Evolutionary conservation across 2,113 vertebrate species (phyloP).

Genomic region (Leucoraja erinaceus): DNA sequence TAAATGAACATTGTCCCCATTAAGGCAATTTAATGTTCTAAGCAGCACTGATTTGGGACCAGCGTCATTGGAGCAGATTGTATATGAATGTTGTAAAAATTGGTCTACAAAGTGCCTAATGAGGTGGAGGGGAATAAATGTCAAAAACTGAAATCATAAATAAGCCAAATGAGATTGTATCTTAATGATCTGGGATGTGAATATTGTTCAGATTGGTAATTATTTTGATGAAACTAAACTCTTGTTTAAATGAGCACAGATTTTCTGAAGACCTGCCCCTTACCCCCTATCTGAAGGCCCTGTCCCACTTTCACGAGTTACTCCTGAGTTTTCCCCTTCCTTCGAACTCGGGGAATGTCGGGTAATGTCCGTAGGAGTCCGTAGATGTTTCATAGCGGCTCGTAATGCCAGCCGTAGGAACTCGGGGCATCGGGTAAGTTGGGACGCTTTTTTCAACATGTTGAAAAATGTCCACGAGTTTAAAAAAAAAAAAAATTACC

Average conservation of each 20-base stretch:
- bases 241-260: not conserved
- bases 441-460: no score
- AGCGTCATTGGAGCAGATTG: not conserved
- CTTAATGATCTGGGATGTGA: not conserved
- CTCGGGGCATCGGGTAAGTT: no score
- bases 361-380: no score
- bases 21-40: not conserved
- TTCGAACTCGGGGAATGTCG: no score
- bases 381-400: no score
- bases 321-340: no score
- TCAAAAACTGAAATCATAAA: not conserved
- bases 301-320: no score
- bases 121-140: not conserved
- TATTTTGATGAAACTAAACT: not conserved
- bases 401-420: no score
- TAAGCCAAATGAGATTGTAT: not conserved
- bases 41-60: not conserved
- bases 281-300: not conserved
- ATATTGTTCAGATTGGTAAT: not conserved
- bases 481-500: no score
- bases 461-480: no score
- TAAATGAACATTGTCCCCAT: not conserved
- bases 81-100: not conserved
- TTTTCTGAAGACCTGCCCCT: not conserved
- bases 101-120: not conserved